A percentile compares a stretch with the other conserved stretches of the same genome.
Evolutionary conservation across 1,140 invertebrate genomes (phyloP).

Genomic region (Megathymus violae): DNA sequence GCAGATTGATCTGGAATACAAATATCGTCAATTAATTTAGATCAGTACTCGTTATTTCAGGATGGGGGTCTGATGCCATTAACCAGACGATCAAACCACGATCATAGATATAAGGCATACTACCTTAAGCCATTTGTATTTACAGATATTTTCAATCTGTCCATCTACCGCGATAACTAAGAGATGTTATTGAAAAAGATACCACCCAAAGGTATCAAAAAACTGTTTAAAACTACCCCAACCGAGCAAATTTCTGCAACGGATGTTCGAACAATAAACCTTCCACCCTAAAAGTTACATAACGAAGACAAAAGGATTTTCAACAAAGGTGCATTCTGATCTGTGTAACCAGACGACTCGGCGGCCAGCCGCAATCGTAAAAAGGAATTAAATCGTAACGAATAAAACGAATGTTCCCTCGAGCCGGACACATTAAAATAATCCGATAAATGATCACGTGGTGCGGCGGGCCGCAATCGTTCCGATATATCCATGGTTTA

Average conservation of each 20-base stretch:
- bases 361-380: slow-evolving; percentile 21
- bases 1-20: slow-evolving; percentile 96
- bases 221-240: background rate
- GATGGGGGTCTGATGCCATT: too few relatives aligned
- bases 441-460: slow-evolving; percentile 24
- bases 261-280: slow-evolving; percentile 2
- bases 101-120: too few relatives aligned
- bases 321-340: slow-evolving; percentile 11
- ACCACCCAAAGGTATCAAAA: too few relatives aligned
- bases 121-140: too few relatives aligned
- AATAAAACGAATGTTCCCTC: slow-evolving; percentile 18
- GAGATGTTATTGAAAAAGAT: too few relatives aligned
- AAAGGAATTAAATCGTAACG: slow-evolving; percentile 27
- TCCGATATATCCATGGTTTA: slow-evolving; percentile 24
- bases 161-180: too few relatives aligned
- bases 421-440: slow-evolving; percentile 31
- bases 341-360: slow-evolving; percentile 3
- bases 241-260: background rate
- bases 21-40: too few relatives aligned
- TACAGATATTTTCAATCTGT: too few relatives aligned
- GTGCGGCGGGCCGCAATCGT: slow-evolving; percentile 5
- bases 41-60: too few relatives aligned
- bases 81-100: too few relatives aligned
- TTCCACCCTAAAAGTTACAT: slow-evolving; percentile 1
- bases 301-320: slow-evolving; percentile 16